These are phyloP conservation scores for Athrips mouffetella DNA, from an alignment of 2,888 invertebrate genomes.

Conservation along the genomic window DNA sequence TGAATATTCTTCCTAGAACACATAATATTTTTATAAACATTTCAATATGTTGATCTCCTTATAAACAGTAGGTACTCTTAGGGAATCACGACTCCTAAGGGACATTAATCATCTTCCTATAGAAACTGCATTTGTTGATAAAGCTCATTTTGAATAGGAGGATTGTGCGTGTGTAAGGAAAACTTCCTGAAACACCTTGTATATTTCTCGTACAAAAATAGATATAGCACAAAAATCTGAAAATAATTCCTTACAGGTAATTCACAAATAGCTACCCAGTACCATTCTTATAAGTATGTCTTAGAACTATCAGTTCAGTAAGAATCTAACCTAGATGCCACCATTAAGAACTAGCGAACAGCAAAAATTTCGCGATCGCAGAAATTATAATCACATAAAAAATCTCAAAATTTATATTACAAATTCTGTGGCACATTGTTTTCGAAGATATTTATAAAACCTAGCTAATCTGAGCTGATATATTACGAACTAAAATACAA, in stretches of 20 bases:
- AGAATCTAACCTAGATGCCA: slow-evolving; percentile 41
- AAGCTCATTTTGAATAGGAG: no score
- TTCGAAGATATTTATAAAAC: slow-evolving; percentile 28
- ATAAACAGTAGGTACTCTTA: no score
- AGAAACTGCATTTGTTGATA: no score
- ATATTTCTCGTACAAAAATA: no score
- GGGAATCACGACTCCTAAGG: no score
- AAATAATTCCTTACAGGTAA: not conserved
- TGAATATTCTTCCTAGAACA: no score
- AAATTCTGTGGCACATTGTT: slow-evolving; percentile 35
- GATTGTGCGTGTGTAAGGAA: no score
- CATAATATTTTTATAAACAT: no score
- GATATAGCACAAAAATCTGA: no score
- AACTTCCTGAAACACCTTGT: no score
- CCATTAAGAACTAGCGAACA: slow-evolving; percentile 31
- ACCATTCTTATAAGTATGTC: slow-evolving; percentile 44
- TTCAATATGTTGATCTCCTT: no score
- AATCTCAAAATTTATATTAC: slow-evolving; percentile 39
- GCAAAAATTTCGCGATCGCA: slow-evolving; percentile 37
- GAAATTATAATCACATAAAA: slow-evolving; percentile 43
- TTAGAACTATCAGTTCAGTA: slow-evolving; percentile 71
- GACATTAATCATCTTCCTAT: no score
- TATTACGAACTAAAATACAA: slow-evolving; percentile 32
- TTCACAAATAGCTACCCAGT: not conserved
- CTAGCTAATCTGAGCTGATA: slow-evolving; percentile 36